These are phyloP conservation scores for Leptoclinus maculatus DNA, from an alignment of 2,797 vertebrate genomes.

Conservation along the genomic window DNA sequence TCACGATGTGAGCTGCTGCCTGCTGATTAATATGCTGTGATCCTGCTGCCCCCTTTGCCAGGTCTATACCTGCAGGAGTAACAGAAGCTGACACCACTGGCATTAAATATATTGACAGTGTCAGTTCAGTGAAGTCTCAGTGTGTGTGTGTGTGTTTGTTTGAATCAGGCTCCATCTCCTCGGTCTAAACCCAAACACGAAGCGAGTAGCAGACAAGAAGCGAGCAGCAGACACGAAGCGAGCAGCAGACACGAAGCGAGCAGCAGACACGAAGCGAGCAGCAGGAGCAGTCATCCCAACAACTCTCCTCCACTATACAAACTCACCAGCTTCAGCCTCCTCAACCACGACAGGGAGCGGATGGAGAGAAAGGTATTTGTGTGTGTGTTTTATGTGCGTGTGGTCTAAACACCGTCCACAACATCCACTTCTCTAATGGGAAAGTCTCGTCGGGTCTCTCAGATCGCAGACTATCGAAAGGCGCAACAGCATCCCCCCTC, in stretches of 20 bases:
- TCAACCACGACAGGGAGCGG: conserved; percentile 89
- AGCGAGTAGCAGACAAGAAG: conserved; percentile 54
- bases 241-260: conserved; percentile 34
- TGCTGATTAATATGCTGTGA: not conserved
- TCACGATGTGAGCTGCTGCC: not conserved
- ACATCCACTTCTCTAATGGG: conserved; percentile 8
- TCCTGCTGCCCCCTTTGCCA: not conserved
- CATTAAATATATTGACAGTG: not conserved
- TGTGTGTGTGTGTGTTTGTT: conserved; percentile 6
- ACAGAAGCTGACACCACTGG: not conserved
- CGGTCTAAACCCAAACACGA: conserved; percentile 75
- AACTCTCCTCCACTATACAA: conserved; percentile 81
- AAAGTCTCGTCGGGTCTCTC: conserved; percentile 29
- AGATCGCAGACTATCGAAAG: conserved; percentile 86
- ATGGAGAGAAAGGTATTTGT: conserved; percentile 87
- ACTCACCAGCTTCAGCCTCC: conserved; percentile 90
- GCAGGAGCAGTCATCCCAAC: conserved; percentile 60
- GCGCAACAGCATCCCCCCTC: conserved; percentile 82
- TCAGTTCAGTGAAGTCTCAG: conserved; percentile 8
- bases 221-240: conserved; percentile 63
- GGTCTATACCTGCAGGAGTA: not conserved
- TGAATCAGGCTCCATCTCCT: conserved; percentile 72
- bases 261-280: conserved; percentile 14
- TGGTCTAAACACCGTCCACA: not conserved
- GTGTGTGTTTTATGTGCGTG: conserved; percentile 6